Evolutionary conservation across 2,797 vertebrate species (phyloP), one percentile per base, ranked within the genome.

Genomic region (Tapirus indicus): DNA sequence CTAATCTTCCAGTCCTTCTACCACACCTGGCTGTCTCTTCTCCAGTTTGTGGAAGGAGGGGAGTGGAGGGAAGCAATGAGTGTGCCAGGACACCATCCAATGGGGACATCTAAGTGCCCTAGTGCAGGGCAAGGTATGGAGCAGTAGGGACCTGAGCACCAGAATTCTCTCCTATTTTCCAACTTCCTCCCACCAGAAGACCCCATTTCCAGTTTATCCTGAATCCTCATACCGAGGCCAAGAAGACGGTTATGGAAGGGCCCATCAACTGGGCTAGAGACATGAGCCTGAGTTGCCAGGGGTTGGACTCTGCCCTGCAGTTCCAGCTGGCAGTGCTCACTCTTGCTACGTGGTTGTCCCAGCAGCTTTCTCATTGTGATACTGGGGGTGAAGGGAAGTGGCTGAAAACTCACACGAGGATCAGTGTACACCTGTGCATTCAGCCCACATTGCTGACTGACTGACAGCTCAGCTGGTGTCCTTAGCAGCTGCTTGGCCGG

Each of bases 31-130:
- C 47, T 90, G 83, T 80, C 58, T 60, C 64, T 29, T 78, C 72
- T 93, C 69, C 72, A 92, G 78, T 88, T 75, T 86, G 49, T 88
- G 68, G 69, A 86, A 91, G 78, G 29, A 94, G 62, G 71, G 32
- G 75, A 84, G 41, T 44, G 23, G 20, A 79, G 21, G 41, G 38
- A 21, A 54, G 35, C 3, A 5, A 18, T 32, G 35, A 25, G 12
- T 56, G 16, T 74, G 29, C 79, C 64, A 68, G 64, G 72, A 77
- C n/a, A 64, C 83, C 88, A 77, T 38, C 78, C 72, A 52, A 17
- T 23, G 49, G 11, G 69, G 20, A 27, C 54, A 47, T 44, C 44
- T 56, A 66, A 77, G 49, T 27, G 20, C 47, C 62, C 71, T 69
- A 66, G 52, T 41, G 41, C 20, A 79, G 52, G 79, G 90, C 66